Percentiles rank a stretch among this genome's conserved stretches.
These are phyloP conservation scores for Lepidocolaptes lacrymiger DNA, from an alignment of 2,797 vertebrate genomes.

Conservation along the genomic window DNA sequence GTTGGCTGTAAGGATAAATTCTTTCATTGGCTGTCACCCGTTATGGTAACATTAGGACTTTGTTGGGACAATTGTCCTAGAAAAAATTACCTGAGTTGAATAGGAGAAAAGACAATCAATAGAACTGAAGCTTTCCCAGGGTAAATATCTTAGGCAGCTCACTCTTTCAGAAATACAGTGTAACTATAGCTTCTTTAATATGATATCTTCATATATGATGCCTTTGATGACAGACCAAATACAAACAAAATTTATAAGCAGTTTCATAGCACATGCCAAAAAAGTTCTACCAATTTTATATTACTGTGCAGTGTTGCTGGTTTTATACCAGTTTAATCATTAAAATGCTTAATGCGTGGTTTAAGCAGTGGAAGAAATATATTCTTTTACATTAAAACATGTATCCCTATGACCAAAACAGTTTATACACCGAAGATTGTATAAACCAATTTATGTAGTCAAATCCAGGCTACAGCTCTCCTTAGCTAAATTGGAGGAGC, in stretches of 20 bases:
- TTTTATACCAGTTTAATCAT: not conserved
- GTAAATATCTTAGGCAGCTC: not conserved
- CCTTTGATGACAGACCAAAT: not conserved
- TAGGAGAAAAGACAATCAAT: not conserved
- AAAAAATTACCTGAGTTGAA: not conserved
- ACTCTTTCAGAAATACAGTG: not conserved
- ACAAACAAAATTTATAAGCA: not conserved
- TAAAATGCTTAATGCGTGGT: not conserved
- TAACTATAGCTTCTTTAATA: not conserved
- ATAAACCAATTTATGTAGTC: not conserved
- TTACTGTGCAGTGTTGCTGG: not conserved
- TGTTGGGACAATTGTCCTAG: not conserved
- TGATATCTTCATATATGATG: not conserved
- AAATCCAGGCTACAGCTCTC: not conserved
- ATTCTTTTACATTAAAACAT: not conserved
- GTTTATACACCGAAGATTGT: not conserved
- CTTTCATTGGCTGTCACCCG: not conserved
- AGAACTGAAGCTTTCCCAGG: not conserved
- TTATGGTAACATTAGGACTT: not conserved
- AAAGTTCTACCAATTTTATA: not conserved
- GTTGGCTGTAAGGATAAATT: not conserved
- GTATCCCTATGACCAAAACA: not conserved
- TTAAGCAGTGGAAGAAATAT: not conserved
- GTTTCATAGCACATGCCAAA: not conserved
- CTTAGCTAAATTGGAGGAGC: not conserved